A percentile compares a stretch with the other conserved stretches of the same genome.
Conservation (phyloP, 2,888 invertebrate species). For the Megamerina dolium region DNA sequence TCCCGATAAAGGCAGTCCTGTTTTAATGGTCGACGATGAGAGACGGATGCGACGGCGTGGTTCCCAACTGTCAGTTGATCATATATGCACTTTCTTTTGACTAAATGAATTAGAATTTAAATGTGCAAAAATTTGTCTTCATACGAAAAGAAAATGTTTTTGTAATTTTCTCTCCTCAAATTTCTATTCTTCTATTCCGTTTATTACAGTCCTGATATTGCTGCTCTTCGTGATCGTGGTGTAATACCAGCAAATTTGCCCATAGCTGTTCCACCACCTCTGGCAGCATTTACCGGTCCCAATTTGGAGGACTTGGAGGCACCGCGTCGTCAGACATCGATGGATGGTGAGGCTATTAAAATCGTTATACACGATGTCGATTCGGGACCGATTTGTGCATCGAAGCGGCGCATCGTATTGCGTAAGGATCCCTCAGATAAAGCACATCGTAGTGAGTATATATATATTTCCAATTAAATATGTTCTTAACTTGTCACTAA, state of each 20-base stretch:
- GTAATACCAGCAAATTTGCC: constrained; percentile 50
- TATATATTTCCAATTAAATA: too few relatives aligned
- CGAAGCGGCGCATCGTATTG: constrained; percentile 68
- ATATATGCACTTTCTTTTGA: neutral
- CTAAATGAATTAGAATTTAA: too few relatives aligned
- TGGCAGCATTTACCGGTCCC: constrained; percentile 49
- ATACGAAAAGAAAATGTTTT: neutral
- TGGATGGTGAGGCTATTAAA: constrained; percentile 86
- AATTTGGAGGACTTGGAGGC: constrained; percentile 60
- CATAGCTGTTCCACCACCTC: constrained; percentile 47
- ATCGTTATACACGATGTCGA: constrained; percentile 92
- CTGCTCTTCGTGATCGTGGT: constrained; percentile 55
- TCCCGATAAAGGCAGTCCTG: constrained; percentile 54
- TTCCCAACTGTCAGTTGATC: constrained; percentile 70
- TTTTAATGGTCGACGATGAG: constrained; percentile 64
- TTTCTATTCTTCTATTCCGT: neutral
- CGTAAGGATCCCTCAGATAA: constrained; percentile 76
- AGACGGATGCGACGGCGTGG: constrained; percentile 70
- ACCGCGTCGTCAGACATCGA: constrained; percentile 72
- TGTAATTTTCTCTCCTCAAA: neutral
- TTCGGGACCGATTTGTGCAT: constrained; percentile 59
- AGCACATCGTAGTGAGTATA: constrained; percentile 76
- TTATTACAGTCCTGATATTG: constrained; percentile 64
- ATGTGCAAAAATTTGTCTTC: constrained; percentile 2
- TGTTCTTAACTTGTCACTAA: too few relatives aligned